phyloP scores from a whole-genome alignment of 2,113 vertebrate species.

The Leptobrachium leishanense region DNA sequence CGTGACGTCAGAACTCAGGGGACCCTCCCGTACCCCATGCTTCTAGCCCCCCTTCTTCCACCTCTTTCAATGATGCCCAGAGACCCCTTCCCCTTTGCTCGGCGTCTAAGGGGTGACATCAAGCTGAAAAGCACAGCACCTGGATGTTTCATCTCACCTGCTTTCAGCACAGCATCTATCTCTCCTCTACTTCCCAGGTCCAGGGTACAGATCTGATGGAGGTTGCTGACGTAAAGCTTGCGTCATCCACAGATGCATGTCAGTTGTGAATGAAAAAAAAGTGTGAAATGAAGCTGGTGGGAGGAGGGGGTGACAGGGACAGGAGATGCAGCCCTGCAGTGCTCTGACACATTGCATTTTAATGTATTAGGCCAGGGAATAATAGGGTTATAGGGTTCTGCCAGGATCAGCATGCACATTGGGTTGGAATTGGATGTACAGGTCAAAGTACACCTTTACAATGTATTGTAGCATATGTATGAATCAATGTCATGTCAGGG shows the following conservation, averaged over 20 bases:
- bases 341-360: neutral
- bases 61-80: neutral
- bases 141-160: neutral
- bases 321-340: neutral
- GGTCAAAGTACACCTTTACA: no score
- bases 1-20: conserved; percentile 22
- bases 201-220: neutral
- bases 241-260: conserved; percentile 15
- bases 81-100: neutral
- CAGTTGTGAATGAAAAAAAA: conserved; percentile 21
- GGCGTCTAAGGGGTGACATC: neutral
- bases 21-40: conserved; percentile 18
- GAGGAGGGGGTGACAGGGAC: neutral
- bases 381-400: no score
- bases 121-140: neutral
- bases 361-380: no score
- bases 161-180: neutral
- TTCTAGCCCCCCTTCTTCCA: neutral
- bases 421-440: no score
- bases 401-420: no score
- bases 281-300: neutral
- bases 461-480: no score
- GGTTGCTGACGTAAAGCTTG: conserved; percentile 35
- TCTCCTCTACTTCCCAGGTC: neutral
- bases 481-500: no score